phyloP scores from a whole-genome alignment of 2,113 vertebrate species.

The Panthera leo region DNA sequence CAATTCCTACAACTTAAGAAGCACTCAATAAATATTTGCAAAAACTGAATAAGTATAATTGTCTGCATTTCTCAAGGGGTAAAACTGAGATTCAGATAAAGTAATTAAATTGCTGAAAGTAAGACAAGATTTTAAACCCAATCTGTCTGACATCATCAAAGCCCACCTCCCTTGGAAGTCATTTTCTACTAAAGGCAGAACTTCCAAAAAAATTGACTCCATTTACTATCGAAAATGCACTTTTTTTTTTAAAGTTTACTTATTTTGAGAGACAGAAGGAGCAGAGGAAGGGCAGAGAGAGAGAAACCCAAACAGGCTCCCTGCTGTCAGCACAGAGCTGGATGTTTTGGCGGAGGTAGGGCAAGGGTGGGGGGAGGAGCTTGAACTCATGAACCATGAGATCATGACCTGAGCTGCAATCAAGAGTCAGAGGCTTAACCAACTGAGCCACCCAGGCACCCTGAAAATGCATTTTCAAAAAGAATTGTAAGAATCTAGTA shows the following conservation, averaged over 20 bases:
- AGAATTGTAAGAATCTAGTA: not conserved
- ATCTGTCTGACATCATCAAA: not conserved
- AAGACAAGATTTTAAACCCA: not conserved
- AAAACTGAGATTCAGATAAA: not conserved
- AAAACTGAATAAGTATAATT: not conserved
- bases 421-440: too few relatives aligned
- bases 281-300: too few relatives aligned
- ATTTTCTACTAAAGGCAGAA: constrained; percentile 35
- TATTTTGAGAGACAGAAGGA: too few relatives aligned
- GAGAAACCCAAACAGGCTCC: too few relatives aligned
- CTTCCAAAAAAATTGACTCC: not conserved
- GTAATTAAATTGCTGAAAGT: constrained; percentile 10
- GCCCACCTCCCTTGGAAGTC: not conserved
- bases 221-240: not conserved
- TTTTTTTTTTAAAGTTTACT: too few relatives aligned
- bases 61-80: not conserved
- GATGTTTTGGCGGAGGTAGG: too few relatives aligned
- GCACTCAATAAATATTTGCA: not conserved
- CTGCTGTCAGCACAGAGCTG: too few relatives aligned
- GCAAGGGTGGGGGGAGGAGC: too few relatives aligned
- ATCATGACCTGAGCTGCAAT: too few relatives aligned
- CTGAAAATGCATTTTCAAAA: not conserved
- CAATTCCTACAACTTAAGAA: not conserved
- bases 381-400: too few relatives aligned
- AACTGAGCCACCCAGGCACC: too few relatives aligned